phyloP scores from a whole-genome alignment of 2,113 vertebrate genomes.

The Lichenostomus cassidix region DNA sequence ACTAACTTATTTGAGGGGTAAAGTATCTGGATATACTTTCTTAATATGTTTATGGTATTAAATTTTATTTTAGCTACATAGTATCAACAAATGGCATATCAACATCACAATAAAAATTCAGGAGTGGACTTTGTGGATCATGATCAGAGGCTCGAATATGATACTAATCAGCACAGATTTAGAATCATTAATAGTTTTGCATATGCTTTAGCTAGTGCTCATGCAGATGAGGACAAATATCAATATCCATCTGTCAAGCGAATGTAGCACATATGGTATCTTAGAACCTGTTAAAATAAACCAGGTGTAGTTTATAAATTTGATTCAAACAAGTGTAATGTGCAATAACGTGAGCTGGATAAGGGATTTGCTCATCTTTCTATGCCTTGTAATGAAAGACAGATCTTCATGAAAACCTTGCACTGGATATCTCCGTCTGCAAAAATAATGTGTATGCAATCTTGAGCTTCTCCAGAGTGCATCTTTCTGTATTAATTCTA shows the following conservation, averaged over 20 bases:
- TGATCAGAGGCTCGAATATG: constrained; percentile 54
- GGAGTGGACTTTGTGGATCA: constrained; percentile 49
- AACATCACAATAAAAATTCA: constrained; percentile 43
- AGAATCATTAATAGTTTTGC: constrained; percentile 69
- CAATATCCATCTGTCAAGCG: constrained; percentile 71
- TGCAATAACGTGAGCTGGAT: neutral
- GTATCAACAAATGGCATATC: constrained; percentile 15
- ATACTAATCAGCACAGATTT: constrained; percentile 70
- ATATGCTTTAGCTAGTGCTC: constrained; percentile 72
- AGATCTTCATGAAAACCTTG: neutral
- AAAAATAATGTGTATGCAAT: neutral
- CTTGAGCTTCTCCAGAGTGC: neutral
- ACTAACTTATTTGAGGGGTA: constrained; percentile 7
- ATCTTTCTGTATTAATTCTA: neutral
- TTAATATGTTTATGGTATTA: neutral
- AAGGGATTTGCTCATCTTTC: constrained; percentile 50
- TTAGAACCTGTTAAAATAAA: constrained; percentile 68
- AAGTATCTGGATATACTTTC: neutral
- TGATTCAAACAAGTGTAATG: constrained; percentile 22
- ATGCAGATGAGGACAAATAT: constrained; percentile 70
- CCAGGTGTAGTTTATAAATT: constrained; percentile 53
- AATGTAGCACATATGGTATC: constrained; percentile 63
- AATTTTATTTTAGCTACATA: constrained; percentile 23
- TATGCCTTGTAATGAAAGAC: constrained; percentile 9
- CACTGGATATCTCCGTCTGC: neutral